These are phyloP conservation scores for Coregonus clupeaformis DNA, from an alignment of 2,113 vertebrate species.

Conservation along the genomic window DNA sequence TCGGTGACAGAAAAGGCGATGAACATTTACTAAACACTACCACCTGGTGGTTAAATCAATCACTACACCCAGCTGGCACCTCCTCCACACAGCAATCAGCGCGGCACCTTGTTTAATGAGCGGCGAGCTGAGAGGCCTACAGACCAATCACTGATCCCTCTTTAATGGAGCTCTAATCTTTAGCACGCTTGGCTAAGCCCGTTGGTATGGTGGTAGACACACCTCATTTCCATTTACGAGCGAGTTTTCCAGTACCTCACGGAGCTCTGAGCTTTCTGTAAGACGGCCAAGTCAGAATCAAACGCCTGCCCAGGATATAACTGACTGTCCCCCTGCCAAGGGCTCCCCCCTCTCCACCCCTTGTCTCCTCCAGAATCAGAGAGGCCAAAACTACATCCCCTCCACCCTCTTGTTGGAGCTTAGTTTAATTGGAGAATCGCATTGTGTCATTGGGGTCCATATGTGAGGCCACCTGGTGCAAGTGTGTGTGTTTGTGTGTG, in stretches of 20 bases:
- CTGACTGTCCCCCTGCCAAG: no score
- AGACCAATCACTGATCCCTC: neutral
- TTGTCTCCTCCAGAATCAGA: neutral
- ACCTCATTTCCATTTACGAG: conserved; percentile 14
- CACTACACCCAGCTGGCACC: neutral
- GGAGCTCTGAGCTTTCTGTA: neutral
- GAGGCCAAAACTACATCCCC: neutral
- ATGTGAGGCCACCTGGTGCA: neutral
- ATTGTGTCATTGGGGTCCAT: neutral
- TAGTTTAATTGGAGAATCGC: neutral
- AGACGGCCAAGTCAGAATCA: no score
- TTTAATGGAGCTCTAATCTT: conserved; percentile 4
- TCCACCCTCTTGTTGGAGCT: neutral
- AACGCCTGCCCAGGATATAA: no score
- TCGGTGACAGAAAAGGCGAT: neutral
- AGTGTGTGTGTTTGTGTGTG: no score
- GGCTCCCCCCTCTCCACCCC: no score
- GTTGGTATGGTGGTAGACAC: conserved; percentile 1
- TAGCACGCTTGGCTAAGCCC: conserved; percentile 1
- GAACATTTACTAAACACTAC: conserved; percentile 1
- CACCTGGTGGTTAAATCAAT: conserved; percentile 11
- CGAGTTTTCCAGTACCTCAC: conserved; percentile 9
- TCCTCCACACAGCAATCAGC: no score
- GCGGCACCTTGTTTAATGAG: neutral
- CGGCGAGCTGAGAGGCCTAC: neutral